phyloP scores from a whole-genome alignment of 35 echinoderm and acorn worm genomes.

The Diadema setosum region DNA sequence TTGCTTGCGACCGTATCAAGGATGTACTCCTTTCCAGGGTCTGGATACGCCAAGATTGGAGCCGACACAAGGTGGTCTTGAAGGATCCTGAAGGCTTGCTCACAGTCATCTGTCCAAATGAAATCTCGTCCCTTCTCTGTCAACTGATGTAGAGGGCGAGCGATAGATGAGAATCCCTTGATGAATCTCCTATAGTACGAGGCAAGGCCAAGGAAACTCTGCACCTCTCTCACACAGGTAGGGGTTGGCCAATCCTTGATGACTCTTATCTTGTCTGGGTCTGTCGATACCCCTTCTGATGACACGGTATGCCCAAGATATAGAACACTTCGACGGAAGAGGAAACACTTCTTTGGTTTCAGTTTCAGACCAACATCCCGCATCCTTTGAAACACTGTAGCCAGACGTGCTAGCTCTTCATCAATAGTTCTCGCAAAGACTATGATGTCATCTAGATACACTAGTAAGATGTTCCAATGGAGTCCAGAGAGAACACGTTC shows the following conservation, averaged over 20 bases:
- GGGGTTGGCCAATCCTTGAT: slow-evolving; percentile 29
- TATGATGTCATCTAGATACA: slow-evolving; percentile 41
- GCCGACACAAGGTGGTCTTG: neutral
- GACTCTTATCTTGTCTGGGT: neutral
- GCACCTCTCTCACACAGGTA: neutral
- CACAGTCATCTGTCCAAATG: neutral
- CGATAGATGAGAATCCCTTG: slow-evolving; percentile 9
- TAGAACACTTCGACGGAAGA: neutral
- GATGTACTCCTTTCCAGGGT: neutral
- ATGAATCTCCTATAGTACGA: slow-evolving; percentile 40
- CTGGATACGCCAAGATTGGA: slow-evolving; percentile 9
- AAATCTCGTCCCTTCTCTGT: neutral
- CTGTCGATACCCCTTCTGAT: neutral
- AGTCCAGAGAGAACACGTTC: slow-evolving; percentile 19
- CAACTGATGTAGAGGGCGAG: neutral
- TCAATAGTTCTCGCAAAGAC: neutral
- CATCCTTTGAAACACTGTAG: neutral
- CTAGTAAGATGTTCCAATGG: slow-evolving; percentile 26
- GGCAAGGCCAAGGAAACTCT: slow-evolving; percentile 31
- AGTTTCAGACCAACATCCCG: slow-evolving; percentile 19
- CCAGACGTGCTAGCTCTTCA: neutral
- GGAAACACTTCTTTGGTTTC: slow-evolving; percentile 22
- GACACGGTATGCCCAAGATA: slow-evolving; percentile 2
- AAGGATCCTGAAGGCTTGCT: neutral
- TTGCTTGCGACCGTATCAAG: slow-evolving; percentile 6